Base-by-base conservation (phyloP, 2,888 invertebrate genomes). In the Melieria crassipennis region DNA sequence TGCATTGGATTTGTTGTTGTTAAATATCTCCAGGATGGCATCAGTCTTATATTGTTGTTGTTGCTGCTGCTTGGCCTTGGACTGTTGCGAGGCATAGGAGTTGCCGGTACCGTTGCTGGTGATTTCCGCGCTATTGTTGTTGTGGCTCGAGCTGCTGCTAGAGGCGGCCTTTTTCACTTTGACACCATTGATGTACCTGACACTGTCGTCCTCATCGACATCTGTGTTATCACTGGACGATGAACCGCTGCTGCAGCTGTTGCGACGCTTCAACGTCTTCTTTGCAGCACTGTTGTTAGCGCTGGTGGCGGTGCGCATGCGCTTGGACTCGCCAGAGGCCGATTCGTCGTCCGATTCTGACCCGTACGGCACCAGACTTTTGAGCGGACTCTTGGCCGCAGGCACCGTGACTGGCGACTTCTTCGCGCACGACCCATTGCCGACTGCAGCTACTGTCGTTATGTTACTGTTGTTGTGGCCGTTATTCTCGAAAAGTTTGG, bases 341-440 rank as follows among this genome's bases (percentile, higher is more conserved):
- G 80, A 80, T 71, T 85, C 85, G 13, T 81, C 81, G 48, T 84
- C 90, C 0, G 90, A 90, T 79, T 90, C 90, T 0, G 89, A 89
- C 78, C 90, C 91, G 78, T 91, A 91, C 42, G 91, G 91, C 70
- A 91, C 91, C 69, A 91, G 85, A 72, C 86, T 86, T 73, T 84
- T 85, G 2, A 81, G 74, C 46, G 79, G 78, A 74, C 79, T 81
- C 48, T 78, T 79, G 47, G 78, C 42, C 9, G 47, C 62, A 50
- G 72, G 61, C 63, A 69, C 61, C 72, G 75, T 55, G 69, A 76
- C 43, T 68, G 69, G 30, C 57, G 73, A 68, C 45, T 55, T 70
- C 46, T 61, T 68, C 13, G 30, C 65, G 65, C 67, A 71, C 11
- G 65, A 65, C 55, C 62, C 64, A 68, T 67, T 56, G 57, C 50